Evolutionary conservation across 1,140 invertebrate species (phyloP), one percentile per base, ranked within the genome.

Genomic region (Meloidogyne floridensis): DNA sequence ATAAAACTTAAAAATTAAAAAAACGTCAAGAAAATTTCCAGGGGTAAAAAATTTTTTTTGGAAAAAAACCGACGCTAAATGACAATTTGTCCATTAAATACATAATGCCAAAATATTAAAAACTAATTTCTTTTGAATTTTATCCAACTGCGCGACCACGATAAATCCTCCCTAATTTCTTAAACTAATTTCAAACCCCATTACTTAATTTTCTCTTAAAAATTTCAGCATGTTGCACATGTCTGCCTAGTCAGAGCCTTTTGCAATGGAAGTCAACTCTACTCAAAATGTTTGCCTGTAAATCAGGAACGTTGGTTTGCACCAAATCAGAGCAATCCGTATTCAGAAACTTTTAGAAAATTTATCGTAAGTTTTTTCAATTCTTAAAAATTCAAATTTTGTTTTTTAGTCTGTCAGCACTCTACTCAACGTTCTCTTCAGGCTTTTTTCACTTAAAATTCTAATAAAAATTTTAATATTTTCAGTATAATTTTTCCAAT

Each of bases 401-500:
- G 32, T 20, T 7, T 32, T 59, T 43, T 18, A 77, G 75, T 79
- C 80, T 15, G 70, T 84, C 18, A 82, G 72, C 72, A 84, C 81
- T 4, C 54, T 89, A 65, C 59, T 84, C 32, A 86, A 89, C 78
- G 80, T 84, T 42, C 75, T 86, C 20, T 73, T 74, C 65, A 79
- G 77, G 77, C 71, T 18, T 47, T 69, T n/a, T 79, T 43, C 3
- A 9, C 9, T 10, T 4, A 65, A 69, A 71, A 71, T 10, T 71
- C 15, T 72, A 18, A n/a, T 72, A 43, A 13, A n/a, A 11, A 32
- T 2, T 32, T 54, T 20, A 32, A 18, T 70, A 10, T 70, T 18
- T 74, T 87, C n/a, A 83, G 89, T 80, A 87, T 88, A 59, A 89
- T 88, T 65, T 87, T 81, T 43, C 87, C 87, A 2, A 88, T 88